Conservation (phyloP, 2,797 vertebrate species). For the Enteromius unitaeniatus region DNA sequence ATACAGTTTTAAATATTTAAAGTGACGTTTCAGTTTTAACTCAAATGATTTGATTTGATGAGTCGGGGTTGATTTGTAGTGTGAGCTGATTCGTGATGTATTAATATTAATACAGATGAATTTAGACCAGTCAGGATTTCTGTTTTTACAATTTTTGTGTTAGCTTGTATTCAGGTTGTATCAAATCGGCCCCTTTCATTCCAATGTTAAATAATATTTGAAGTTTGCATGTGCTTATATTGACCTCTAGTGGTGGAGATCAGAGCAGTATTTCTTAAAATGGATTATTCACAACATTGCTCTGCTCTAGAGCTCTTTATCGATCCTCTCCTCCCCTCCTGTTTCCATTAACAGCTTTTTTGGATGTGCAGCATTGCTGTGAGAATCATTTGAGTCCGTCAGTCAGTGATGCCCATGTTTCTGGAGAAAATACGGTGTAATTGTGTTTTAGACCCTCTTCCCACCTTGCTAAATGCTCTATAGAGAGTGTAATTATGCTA, state of each 20-base stretch:
- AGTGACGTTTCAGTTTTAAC: not conserved
- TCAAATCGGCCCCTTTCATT: not conserved
- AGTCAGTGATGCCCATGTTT: not conserved
- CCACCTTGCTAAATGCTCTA: not conserved
- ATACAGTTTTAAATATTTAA: not conserved
- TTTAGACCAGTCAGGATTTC: not conserved
- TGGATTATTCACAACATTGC: not conserved
- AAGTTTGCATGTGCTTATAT: constrained; percentile 56
- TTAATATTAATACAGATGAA: not conserved
- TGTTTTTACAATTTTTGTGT: not conserved
- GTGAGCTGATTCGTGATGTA: not conserved
- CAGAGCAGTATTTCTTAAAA: not conserved
- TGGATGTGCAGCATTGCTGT: not conserved
- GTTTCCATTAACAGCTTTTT: not conserved
- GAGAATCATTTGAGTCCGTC: not conserved
- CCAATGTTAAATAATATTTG: not conserved
- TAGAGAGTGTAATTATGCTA: constrained; percentile 47
- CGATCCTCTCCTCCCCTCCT: not conserved
- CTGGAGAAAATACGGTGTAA: constrained; percentile 6
- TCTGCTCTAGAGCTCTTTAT: not conserved
- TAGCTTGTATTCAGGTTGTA: not conserved
- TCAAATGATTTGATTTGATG: not conserved
- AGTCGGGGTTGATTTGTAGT: no score
- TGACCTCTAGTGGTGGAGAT: constrained; percentile 38
- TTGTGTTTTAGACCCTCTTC: not conserved